Conservation (phyloP, 1,140 invertebrate species). For the Galleria mellonella region DNA sequence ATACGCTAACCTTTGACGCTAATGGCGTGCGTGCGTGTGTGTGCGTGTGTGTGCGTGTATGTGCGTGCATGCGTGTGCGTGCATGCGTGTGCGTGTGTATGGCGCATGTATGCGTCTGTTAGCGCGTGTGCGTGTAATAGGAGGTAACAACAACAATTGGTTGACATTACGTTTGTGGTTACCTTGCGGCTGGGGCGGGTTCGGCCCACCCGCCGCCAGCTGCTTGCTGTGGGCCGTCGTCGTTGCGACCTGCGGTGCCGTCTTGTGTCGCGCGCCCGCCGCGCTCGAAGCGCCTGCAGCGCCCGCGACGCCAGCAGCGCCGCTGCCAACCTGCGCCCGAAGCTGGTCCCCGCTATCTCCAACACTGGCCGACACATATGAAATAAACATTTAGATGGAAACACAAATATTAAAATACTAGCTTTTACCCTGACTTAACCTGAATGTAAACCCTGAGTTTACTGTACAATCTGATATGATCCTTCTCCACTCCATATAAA, state of each 20-base stretch:
- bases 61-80: not conserved
- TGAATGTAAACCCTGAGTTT: too few species aligned
- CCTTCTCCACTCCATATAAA: too few species aligned
- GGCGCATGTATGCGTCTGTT: conserved; percentile 3
- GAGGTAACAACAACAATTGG: conserved; percentile 54
- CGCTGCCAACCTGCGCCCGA: conserved; percentile 46
- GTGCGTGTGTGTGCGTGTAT: too few species aligned
- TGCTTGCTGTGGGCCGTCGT: conserved; percentile 88
- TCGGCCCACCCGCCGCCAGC: conserved; percentile 78
- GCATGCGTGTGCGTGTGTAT: conserved; percentile 6
- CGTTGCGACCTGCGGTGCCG: conserved; percentile 69
- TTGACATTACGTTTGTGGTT: conserved; percentile 73
- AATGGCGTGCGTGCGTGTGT: too few species aligned
- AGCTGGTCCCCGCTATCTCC: conserved; percentile 52
- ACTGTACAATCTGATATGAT: too few species aligned
- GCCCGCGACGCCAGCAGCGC: conserved; percentile 6
- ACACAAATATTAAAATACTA: too few species aligned
- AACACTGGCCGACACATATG: conserved; percentile 28
- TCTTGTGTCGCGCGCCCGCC: conserved; percentile 40
- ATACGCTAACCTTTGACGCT: too few species aligned
- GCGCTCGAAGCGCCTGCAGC: too few species aligned
- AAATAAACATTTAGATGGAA: too few species aligned
- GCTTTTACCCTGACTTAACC: not conserved
- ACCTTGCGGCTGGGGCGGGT: conserved; percentile 80
- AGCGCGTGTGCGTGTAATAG: not conserved